Evolutionary conservation across 2,797 vertebrate species (phyloP), one percentile per base, ranked within the genome.

Genomic region (Hephaestus fuliginosus): DNA sequence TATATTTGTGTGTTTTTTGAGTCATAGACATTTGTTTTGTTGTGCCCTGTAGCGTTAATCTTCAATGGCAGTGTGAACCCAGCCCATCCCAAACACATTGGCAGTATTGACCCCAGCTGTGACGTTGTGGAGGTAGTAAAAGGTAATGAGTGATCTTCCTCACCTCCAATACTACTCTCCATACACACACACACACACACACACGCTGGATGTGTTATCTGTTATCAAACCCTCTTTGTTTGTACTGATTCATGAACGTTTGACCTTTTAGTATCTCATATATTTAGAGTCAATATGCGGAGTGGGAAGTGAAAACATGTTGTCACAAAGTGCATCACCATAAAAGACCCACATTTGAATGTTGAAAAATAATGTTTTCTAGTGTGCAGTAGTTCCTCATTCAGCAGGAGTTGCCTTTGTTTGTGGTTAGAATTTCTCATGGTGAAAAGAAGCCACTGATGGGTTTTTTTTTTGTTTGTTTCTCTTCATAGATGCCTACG

Each of bases 81-180:
- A 0, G 96, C 97, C 70, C 97, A 99, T 85, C 97, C 98, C 52
- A 98, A 96, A 89, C 98, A 99, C 75, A 99, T 99, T 56, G 98
- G 98, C 86, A 97, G 98, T 88, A 99, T 99, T 72, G 98, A 99
- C 92, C 98, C 98, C 86, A 97, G 93, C 91, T 99, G 98, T 92
- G 97, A 98, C 1, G 97, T 97, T 17, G 97, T 84, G 63, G 97
- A 97, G 83, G 97, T 99, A 14, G 94, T 99, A 64, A 96, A 97
- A 93, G 98, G 98, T 99, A 96, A 86, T 70, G 0, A 83, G 46
- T 78, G 18, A 69, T 66, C 57, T 43, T 61, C 10, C 15, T 28
- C 49, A 44, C 46, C 33, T 36, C 11, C 12, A 62, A 0, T 60
- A n/a, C 20, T 48, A 15, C 28, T n/a, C 9, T 81, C 52, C 46